Evolutionary conservation across 2,888 invertebrate genomes (phyloP).

Genomic region (Metellina segmentata): DNA sequence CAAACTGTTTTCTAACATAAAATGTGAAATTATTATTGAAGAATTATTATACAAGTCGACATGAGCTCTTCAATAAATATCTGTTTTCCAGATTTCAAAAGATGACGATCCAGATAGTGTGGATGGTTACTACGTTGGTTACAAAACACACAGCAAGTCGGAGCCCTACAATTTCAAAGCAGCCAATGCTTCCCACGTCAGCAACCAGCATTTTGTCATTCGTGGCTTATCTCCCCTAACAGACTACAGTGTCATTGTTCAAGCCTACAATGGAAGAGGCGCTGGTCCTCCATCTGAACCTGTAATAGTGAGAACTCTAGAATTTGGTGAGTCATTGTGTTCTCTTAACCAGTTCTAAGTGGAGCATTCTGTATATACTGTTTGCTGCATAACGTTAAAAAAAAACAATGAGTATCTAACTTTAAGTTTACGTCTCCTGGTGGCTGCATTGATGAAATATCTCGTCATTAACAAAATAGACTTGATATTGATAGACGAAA

Average conservation of each 20-base stretch:
- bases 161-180: conserved; percentile 75
- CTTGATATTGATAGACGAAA: too few relatives aligned
- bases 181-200: conserved; percentile 29
- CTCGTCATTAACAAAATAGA: too few relatives aligned
- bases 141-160: conserved; percentile 68
- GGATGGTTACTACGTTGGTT: conserved; percentile 78
- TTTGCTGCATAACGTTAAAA: too few relatives aligned
- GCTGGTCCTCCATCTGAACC: conserved; percentile 78
- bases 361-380: too few relatives aligned
- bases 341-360: too few relatives aligned
- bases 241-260: conserved; percentile 77
- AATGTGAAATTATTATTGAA: not conserved
- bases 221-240: conserved; percentile 72
- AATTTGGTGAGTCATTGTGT: conserved; percentile 70
- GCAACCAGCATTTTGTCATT: conserved; percentile 61
- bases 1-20: not conserved
- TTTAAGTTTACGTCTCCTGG: too few relatives aligned
- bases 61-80: not conserved
- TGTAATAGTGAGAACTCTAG: conserved; percentile 76
- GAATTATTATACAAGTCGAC: not conserved
- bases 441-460: too few relatives aligned
- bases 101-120: conserved; percentile 58
- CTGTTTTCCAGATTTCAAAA: conserved; percentile 37
- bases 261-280: conserved; percentile 78
- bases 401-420: too few relatives aligned